Percentiles rank a stretch among this genome's conserved stretches.
These are phyloP conservation scores for Cataglyphis altisquamis DNA, from an alignment of 2,888 invertebrate genomes.

Conservation along the genomic window DNA sequence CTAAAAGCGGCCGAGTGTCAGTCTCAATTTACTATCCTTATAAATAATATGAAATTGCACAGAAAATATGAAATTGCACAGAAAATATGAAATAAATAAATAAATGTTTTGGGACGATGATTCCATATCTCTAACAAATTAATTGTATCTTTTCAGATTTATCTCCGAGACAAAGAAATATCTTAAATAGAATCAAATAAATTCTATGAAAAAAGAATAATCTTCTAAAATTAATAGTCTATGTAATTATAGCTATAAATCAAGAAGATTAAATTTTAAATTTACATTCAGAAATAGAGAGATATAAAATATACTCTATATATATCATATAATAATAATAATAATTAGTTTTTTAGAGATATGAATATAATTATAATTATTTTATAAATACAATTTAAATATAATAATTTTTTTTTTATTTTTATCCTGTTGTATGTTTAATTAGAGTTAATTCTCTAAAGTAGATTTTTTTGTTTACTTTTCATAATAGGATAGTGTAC, in stretches of 20 bases:
- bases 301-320: not conserved
- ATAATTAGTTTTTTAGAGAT: not conserved
- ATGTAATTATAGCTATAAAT: not conserved
- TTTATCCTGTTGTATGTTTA: not conserved
- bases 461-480: constrained; percentile 26
- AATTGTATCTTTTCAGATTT: not conserved
- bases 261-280: not conserved
- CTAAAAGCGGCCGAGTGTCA: constrained; percentile 28
- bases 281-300: not conserved
- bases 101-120: constrained; percentile 5
- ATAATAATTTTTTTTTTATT: not conserved
- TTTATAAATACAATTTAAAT: too few species aligned
- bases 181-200: not conserved
- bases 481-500: not conserved
- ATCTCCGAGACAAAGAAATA: too few species aligned
- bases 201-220: not conserved
- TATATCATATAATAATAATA: not conserved
- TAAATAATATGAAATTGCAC: constrained; percentile 1
- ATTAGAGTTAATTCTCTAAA: not conserved
- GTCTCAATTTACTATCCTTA: constrained; percentile 32
- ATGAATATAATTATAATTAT: not conserved
- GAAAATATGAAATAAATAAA: constrained; percentile 31
- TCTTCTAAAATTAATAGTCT: not conserved
- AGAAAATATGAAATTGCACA: constrained; percentile 21
- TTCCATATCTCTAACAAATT: not conserved